Evolutionary conservation across 1,140 invertebrate species (phyloP), one percentile per base, ranked within the genome.

Genomic region (Anthonomus grandis): DNA sequence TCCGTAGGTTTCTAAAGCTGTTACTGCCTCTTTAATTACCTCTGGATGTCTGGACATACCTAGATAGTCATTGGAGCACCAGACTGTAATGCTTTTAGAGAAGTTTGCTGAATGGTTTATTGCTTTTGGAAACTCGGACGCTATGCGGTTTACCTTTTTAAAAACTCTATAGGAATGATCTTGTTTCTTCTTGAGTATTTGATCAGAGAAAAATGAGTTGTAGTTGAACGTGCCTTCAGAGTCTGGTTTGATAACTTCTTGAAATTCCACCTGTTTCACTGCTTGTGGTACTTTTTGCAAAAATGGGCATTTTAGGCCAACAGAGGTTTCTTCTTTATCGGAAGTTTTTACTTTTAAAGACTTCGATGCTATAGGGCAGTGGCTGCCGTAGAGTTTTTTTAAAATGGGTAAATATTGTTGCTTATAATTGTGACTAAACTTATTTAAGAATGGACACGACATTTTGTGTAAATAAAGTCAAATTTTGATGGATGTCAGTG

Each of bases 41-140:
- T 78, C 75, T 0, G 92, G 93, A 79, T 98, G 95, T 67, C 90
- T 85, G 4, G 91, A 95, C 83, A 96, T 93, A 6, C 95, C 96
- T 9, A 98, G 78, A 74, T 98, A 98, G 75, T 98, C 96, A 77
- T 99, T 99, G 25, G 93, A 95, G 75, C 96, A 98, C 95, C 95
- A 98, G 19, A 98, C 94, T 4, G 90, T 95, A 39, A 98, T 93
- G 4, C 89, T 85, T 45, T 86, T 87, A n/a, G n/a, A n/a, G 63
- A 89, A 82, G 3, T 84, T 83, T 68, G 81, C 83, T 0, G 84
- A 84, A 67, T 90, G 91, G 71, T 97, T 95, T 57, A 89, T 73
- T 0, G 93, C 94, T 56, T 79, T 76, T 4, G 95, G 95, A 73
- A 97, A 97, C 37, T 87, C 75, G 88, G 81, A 2, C 85, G 92